These are phyloP conservation scores for Craniophora ligustri DNA, from an alignment of 2,888 invertebrate genomes.

Conservation along the genomic window DNA sequence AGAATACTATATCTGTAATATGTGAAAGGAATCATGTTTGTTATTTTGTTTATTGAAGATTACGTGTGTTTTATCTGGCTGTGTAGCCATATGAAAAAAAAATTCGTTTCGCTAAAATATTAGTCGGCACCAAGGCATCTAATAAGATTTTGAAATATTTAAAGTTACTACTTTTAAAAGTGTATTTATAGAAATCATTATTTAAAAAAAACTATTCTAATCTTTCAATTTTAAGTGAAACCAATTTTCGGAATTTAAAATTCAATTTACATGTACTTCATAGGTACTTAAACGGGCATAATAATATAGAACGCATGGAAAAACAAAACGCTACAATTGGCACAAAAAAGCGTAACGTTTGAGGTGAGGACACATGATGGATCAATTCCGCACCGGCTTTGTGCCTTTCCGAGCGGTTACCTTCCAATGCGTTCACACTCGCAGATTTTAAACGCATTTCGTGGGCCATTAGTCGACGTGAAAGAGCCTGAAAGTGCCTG, in stretches of 20 bases:
- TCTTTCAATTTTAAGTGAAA: too few species aligned
- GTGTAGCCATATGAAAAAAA: too few species aligned
- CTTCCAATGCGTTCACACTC: slow-evolving; percentile 80
- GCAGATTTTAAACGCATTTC: slow-evolving; percentile 87
- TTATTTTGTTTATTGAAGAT: slow-evolving; percentile 10
- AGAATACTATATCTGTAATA: slow-evolving; percentile 37
- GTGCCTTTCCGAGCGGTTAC: slow-evolving; percentile 86
- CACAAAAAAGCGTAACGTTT: slow-evolving; percentile 45
- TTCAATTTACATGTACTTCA: too few species aligned
- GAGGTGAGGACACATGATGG: slow-evolving; percentile 79
- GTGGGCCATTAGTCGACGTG: slow-evolving; percentile 87
- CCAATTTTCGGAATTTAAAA: too few species aligned
- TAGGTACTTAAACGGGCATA: too few species aligned
- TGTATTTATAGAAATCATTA: too few species aligned
- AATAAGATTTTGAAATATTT: too few species aligned
- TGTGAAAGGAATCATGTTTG: slow-evolving; percentile 33
- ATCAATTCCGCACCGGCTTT: slow-evolving; percentile 77
- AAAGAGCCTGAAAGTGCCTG: slow-evolving; percentile 85
- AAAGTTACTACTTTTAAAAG: too few species aligned
- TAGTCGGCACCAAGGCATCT: too few species aligned
- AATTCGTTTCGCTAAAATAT: too few species aligned
- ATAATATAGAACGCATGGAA: neutral
- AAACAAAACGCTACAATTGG: slow-evolving; percentile 38
- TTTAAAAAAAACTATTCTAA: too few species aligned
- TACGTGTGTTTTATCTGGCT: neutral